Evolutionary conservation across 2,797 vertebrate species (phyloP).

Genomic region (Crenuchus spilurus): DNA sequence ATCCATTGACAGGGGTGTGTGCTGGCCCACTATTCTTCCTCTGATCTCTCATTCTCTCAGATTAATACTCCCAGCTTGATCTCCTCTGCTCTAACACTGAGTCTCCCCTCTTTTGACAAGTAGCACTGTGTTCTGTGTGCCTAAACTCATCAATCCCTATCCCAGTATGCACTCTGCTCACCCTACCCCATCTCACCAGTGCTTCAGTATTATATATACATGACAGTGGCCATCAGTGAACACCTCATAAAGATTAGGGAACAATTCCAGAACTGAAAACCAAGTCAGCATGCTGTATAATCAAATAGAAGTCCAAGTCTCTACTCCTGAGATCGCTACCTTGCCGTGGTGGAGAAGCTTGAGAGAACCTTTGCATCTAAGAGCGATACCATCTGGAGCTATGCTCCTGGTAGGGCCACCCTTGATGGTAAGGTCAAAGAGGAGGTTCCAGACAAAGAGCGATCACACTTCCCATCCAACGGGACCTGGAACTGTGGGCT

Average conservation of each 20-base stretch:
- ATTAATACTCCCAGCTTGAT: conserved; percentile 30
- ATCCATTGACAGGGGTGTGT: neutral
- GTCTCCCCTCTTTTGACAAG: neutral
- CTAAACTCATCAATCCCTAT: neutral
- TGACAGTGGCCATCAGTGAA: neutral
- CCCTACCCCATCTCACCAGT: neutral
- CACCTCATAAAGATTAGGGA: neutral
- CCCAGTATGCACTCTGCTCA: conserved; percentile 20
- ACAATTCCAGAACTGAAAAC: neutral
- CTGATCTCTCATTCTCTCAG: conserved; percentile 30
- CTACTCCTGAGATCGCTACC: too few species aligned
- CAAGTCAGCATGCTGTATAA: neutral
- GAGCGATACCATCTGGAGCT: too few species aligned
- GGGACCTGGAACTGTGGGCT: too few species aligned
- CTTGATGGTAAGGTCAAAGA: too few species aligned
- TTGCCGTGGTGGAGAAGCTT: too few species aligned
- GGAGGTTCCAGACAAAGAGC: too few species aligned
- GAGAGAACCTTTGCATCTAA: too few species aligned
- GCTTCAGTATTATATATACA: neutral
- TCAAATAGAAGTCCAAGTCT: neutral
- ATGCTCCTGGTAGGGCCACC: too few species aligned
- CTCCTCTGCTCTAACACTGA: neutral
- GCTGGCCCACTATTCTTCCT: conserved; percentile 6
- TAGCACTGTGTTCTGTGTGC: neutral
- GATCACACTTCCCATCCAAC: too few species aligned